A percentile compares a stretch with the other conserved stretches of the same genome.
Conservation (phyloP, 2,113 vertebrate genomes). For the Epinephelus lanceolatus region DNA sequence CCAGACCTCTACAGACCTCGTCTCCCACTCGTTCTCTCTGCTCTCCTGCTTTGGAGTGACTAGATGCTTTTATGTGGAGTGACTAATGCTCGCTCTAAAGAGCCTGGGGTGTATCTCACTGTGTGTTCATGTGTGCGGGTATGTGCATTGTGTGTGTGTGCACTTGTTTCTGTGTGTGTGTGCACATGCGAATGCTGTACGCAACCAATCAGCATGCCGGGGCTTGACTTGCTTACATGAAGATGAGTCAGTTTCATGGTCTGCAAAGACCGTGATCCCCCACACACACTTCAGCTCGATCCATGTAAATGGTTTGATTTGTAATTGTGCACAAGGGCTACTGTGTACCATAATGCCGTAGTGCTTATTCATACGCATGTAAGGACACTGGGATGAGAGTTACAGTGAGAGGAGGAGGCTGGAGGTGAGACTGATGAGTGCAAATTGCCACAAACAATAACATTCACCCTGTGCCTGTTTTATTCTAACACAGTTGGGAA, state of each 20-base stretch:
- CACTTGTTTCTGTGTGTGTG: constrained; percentile 33
- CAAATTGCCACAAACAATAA: constrained; percentile 48
- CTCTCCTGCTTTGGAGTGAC: constrained; percentile 74
- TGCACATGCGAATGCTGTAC: constrained; percentile 24
- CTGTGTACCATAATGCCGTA: constrained; percentile 6
- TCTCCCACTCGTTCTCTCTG: constrained; percentile 70
- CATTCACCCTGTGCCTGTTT: constrained; percentile 13
- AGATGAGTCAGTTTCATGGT: constrained; percentile 77
- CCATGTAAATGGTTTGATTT: constrained; percentile 63
- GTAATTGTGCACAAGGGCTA: constrained; percentile 49
- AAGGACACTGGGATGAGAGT: constrained; percentile 19
- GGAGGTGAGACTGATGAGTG: constrained; percentile 46
- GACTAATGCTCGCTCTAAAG: constrained; percentile 79
- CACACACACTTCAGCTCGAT: constrained; percentile 54
- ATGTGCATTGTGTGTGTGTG: neutral
- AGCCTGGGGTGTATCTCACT: constrained; percentile 70
- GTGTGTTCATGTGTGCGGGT: constrained; percentile 41
- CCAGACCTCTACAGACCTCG: constrained; percentile 70
- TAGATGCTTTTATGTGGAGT: constrained; percentile 81
- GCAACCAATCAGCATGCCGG: constrained; percentile 58
- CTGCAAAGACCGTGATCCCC: constrained; percentile 58
- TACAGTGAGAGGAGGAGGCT: constrained; percentile 43
- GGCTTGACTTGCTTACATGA: constrained; percentile 63
- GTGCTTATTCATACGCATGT: constrained; percentile 38
- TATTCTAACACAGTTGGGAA: neutral